Base-by-base conservation (phyloP, 2,888 invertebrate genomes). In the Lasioglossum malachurum region DNA sequence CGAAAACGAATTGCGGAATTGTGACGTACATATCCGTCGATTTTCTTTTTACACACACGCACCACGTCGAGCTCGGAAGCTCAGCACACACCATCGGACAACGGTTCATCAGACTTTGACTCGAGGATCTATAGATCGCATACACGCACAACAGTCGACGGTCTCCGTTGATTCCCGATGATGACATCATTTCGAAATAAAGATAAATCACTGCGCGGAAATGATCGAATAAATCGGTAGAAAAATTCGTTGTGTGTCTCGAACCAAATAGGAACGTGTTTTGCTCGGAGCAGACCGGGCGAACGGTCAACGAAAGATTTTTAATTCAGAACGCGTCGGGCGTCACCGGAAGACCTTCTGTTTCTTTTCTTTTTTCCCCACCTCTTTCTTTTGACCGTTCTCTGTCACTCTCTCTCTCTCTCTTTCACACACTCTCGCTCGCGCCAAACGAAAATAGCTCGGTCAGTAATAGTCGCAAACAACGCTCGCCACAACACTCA, bases 41-140 rank as follows among this genome's bases (percentile, higher is more conserved):
- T 72, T 38, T 35, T 19, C 67, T 23, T 19, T 35, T 67, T 67
- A 35, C 10, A 67, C 67, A 82, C 76, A 78, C 82, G 75, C 67
- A 74, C 74, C 77, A 73, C 71, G 67, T 81, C 79, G 76, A 81
- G 84, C 80, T 80, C 75, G 78, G 71, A 83, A 82, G 84, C 69
- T 60, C 79, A 64, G 60, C 78, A 76, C 77, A 75, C 35, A 69
- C 53, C 75, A 74, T 86, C 75, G 84, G 79, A 75, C 86, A 86
- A 31, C 78, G 77, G 53, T 87, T 80, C 84, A 82, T 86, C 88
- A 79, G 85, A 89, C 88, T 88, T 77, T 86, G 80, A 85, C 87
- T 86, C 79, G 83, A 86, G 67, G 83, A 84, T 86, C 84, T 78
- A 80, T 77, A 78, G 78, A 84, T 86, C 86, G 53, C 53, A 67